These are phyloP conservation scores for Heliocidaris tuberculata DNA, from an alignment of 35 echinoderm and acorn worm genomes.

Conservation along the genomic window DNA sequence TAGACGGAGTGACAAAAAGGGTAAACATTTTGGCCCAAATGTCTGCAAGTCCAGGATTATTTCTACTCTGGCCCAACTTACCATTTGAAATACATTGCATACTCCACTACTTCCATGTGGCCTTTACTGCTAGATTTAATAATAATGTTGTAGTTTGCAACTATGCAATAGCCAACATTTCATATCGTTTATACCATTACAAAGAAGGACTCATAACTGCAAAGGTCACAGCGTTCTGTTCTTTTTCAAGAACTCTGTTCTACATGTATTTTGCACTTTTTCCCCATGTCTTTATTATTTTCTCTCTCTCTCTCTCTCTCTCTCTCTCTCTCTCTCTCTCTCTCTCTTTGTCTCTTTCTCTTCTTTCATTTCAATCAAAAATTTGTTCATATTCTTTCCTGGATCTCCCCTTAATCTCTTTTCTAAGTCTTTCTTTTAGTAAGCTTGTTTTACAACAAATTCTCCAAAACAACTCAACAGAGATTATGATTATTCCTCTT, in stretches of 20 bases:
- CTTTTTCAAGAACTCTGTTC: background rate
- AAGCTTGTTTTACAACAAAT: background rate
- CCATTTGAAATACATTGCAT: constrained; percentile 7
- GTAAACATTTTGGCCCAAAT: background rate
- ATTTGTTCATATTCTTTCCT: background rate
- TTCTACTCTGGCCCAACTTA: background rate
- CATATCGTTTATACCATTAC: background rate
- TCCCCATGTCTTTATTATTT: no score
- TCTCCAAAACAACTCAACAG: background rate
- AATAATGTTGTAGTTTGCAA: background rate
- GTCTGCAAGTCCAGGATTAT: background rate
- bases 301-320: no score
- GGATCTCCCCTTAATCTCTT: background rate
- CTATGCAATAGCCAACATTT: background rate
- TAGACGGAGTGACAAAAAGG: background rate
- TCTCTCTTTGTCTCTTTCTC: background rate
- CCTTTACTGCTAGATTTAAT: background rate
- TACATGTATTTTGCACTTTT: no score
- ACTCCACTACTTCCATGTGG: background rate
- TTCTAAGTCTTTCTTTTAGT: background rate
- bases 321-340: background rate
- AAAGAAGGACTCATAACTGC: background rate
- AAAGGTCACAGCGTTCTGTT: background rate
- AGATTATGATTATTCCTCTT: background rate
- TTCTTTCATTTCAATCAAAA: background rate